These are phyloP conservation scores for Fratercula arctica DNA, from an alignment of 2,797 vertebrate species.

Conservation along the genomic window DNA sequence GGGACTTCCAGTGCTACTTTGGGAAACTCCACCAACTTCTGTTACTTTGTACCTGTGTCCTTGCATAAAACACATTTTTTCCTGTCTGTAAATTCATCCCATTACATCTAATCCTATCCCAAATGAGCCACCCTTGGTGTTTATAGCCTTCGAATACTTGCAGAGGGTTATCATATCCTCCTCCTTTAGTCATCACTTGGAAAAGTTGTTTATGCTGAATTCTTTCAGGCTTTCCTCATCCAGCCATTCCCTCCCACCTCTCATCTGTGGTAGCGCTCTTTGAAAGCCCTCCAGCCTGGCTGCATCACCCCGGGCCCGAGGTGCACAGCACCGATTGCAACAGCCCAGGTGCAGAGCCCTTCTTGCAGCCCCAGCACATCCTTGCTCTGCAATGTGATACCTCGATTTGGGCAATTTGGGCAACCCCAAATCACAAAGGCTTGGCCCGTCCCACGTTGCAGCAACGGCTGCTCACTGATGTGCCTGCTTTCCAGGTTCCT, in stretches of 20 bases:
- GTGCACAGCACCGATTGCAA: not conserved
- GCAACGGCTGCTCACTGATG: not conserved
- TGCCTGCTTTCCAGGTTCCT: not conserved
- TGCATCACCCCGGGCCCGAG: not conserved
- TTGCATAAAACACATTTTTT: not conserved
- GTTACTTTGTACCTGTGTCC: not conserved
- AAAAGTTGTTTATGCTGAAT: constrained; percentile 33
- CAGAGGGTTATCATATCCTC: constrained; percentile 45
- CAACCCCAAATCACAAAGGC: not conserved
- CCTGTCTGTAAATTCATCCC: not conserved
- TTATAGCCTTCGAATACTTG: constrained; percentile 45
- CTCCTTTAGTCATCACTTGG: constrained; percentile 41
- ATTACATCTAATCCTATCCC: not conserved
- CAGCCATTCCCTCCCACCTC: not conserved
- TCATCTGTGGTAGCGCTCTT: not conserved
- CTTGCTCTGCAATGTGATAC: fast-evolving
- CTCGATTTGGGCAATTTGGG: not conserved
- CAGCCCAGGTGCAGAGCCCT: not conserved
- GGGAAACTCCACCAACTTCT: not conserved
- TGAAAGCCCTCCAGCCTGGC: constrained; percentile 3
- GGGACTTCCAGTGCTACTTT: not conserved
- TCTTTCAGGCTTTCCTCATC: constrained; percentile 43
- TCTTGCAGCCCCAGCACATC: not conserved
- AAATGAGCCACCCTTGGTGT: not conserved
- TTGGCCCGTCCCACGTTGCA: not conserved